Percentiles rank a stretch among this genome's conserved stretches.
These are phyloP conservation scores for Pardosa pseudoannulata DNA, from an alignment of 2,888 invertebrate species.

Conservation along the genomic window DNA sequence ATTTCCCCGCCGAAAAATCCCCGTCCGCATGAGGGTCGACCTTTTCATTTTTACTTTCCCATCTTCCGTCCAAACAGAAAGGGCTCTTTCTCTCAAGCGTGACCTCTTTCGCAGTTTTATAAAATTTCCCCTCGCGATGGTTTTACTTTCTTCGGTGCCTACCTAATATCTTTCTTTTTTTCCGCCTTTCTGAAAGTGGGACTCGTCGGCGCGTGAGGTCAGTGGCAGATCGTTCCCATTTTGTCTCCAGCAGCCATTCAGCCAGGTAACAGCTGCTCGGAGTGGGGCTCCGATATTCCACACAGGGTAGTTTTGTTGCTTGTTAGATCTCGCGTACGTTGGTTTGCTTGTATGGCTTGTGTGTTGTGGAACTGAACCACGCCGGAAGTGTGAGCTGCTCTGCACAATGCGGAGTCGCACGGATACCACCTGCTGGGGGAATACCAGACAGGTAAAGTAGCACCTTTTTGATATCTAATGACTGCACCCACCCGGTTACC, in stretches of 20 bases:
- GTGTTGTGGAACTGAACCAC: background rate
- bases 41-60: too few species aligned
- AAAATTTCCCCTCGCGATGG: background rate
- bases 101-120: slow-evolving; percentile 7
- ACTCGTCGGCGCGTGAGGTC: slow-evolving; percentile 50
- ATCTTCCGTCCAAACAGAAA: slow-evolving; percentile 37
- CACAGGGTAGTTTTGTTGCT: too few species aligned
- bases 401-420: slow-evolving; percentile 25
- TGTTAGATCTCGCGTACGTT: too few species aligned
- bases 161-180: slow-evolving; percentile 22
- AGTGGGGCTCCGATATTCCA: background rate
- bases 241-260: slow-evolving; percentile 18
- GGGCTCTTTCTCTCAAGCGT: slow-evolving; percentile 27
- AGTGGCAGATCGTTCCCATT: slow-evolving; percentile 66
- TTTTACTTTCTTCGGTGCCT: slow-evolving; percentile 12
- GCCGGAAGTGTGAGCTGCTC: background rate
- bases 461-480: too few species aligned
- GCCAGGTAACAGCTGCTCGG: background rate
- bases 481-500: too few species aligned
- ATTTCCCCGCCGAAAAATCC: too few species aligned
- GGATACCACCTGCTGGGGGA: slow-evolving; percentile 40
- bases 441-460: slow-evolving; percentile 62
- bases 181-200: slow-evolving; percentile 58
- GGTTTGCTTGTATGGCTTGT: background rate
- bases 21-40: too few species aligned